Evolutionary conservation across 2,113 vertebrate genomes (phyloP).

Genomic region (Porphyrio hochstetteri): DNA sequence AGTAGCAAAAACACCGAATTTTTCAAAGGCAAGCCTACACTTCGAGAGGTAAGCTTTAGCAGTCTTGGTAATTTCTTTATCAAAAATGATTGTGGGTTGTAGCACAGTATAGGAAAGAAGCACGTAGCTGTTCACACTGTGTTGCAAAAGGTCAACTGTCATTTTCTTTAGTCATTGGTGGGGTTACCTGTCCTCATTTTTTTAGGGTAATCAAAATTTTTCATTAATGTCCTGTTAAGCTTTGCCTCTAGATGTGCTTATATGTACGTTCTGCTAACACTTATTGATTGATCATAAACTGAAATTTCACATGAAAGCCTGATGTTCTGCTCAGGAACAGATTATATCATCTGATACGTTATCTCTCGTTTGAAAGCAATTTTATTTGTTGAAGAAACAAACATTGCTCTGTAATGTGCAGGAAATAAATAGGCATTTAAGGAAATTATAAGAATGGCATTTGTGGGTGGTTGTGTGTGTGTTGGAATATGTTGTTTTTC

Average conservation of each 20-base stretch:
- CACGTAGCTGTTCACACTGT: neutral
- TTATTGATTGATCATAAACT: neutral
- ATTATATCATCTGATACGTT: neutral
- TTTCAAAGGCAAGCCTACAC: constrained; percentile 97
- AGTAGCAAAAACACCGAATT: constrained; percentile 99
- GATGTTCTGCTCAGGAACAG: neutral
- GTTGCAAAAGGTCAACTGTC: neutral
- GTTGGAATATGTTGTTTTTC: neutral
- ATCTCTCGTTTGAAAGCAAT: neutral
- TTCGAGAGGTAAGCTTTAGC: constrained; percentile 88
- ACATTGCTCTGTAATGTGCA: neutral
- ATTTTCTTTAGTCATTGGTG: neutral
- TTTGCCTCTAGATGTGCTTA: neutral
- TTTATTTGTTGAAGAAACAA: neutral
- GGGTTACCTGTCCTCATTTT: neutral
- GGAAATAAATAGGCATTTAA: neutral
- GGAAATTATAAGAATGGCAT: neutral
- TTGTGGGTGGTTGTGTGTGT: neutral
- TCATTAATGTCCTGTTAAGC: neutral
- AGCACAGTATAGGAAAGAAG: neutral
- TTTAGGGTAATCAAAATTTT: neutral
- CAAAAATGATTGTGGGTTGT: neutral
- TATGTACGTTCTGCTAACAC: neutral
- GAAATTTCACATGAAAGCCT: neutral
- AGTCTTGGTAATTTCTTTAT: neutral